Percentiles rank a stretch among this genome's conserved stretches.
Conservation (phyloP, 1,140 invertebrate genomes). For the Bombus cullumanus region DNA sequence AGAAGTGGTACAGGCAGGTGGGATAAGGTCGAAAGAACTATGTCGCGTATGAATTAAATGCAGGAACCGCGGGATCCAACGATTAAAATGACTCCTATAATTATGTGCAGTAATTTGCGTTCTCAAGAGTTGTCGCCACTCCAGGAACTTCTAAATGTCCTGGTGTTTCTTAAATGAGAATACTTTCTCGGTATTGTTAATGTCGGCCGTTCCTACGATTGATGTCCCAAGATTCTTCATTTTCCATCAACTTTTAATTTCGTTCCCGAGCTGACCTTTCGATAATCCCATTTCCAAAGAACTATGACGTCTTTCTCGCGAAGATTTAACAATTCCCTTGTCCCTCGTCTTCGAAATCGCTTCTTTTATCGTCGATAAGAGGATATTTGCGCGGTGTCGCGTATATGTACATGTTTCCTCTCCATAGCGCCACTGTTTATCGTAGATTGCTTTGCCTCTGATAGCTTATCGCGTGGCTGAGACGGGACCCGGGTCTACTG, state of each 20-base stretch:
- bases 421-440: slow-evolving; percentile 8
- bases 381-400: background rate
- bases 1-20: background rate
- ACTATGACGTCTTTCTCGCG: background rate
- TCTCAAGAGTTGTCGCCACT: background rate
- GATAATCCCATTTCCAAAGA: background rate
- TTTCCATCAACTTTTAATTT: slow-evolving; percentile 4
- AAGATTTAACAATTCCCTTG: slow-evolving; percentile 14
- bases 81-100: slow-evolving; percentile 24
- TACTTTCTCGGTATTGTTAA: background rate
- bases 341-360: background rate
- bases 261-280: no score
- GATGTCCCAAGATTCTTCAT: background rate
- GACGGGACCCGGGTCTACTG: background rate
- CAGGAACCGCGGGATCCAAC: background rate
- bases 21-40: background rate
- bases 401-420: slow-evolving; percentile 3
- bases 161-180: slow-evolving; percentile 18
- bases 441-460: slow-evolving; percentile 29
- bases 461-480: slow-evolving; percentile 44
- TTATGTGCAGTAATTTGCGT: slow-evolving; percentile 11
- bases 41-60: background rate
- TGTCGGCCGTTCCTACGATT: background rate
- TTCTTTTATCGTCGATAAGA: slow-evolving; percentile 11
- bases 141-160: background rate